phyloP scores from a whole-genome alignment of 2,113 vertebrate genomes.

The Psammodynastes pulverulentus region DNA sequence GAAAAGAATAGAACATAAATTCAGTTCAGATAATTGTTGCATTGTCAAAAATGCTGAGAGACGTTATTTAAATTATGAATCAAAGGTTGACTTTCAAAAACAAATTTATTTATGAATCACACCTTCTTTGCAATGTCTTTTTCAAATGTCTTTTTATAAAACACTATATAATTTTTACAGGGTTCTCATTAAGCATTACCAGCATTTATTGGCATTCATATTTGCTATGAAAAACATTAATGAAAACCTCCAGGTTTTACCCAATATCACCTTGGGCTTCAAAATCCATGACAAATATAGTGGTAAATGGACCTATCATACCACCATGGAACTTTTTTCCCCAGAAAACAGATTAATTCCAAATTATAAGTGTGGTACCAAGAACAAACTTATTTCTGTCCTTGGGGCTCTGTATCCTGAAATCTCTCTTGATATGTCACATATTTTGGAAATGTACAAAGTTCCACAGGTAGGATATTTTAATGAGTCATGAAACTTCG shows the following conservation, averaged over 20 bases:
- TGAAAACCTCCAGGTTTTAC: neutral
- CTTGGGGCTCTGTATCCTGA: neutral
- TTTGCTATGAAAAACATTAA: neutral
- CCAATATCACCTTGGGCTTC: neutral
- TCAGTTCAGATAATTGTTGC: neutral
- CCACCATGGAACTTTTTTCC: neutral
- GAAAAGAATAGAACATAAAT: neutral
- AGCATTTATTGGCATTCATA: neutral
- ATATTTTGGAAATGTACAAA: neutral
- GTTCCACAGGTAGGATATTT: neutral
- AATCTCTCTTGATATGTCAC: neutral
- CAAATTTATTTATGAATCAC: neutral
- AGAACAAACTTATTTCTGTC: neutral
- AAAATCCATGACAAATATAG: neutral
- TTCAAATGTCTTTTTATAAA: neutral
- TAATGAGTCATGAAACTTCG: neutral
- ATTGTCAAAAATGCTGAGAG: neutral
- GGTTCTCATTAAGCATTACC: neutral
- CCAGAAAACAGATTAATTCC: neutral
- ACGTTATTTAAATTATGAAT: neutral
- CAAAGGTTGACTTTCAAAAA: neutral
- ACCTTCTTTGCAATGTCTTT: neutral
- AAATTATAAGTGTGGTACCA: neutral
- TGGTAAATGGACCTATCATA: neutral
- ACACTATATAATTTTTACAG: neutral